These are phyloP conservation scores for Heliconius nattereri DNA, from an alignment of 1,140 invertebrate species.

Conservation along the genomic window DNA sequence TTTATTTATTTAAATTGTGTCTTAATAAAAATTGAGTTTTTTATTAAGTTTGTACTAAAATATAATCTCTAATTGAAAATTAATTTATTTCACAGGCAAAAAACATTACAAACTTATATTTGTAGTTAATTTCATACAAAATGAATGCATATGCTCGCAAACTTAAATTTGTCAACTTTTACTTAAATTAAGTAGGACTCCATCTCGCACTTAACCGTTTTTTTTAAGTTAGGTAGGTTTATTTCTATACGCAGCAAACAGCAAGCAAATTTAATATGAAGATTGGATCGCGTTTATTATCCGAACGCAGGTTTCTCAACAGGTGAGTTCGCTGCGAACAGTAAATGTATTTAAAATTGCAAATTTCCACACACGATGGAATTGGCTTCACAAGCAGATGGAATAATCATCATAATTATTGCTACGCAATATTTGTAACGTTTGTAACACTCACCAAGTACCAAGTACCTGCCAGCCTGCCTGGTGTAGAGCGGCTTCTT, in stretches of 20 bases:
- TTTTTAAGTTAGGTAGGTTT: not conserved
- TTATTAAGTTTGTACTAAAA: too few species aligned
- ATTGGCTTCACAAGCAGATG: constrained; percentile 2
- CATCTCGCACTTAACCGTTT: not conserved
- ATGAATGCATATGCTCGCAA: too few species aligned
- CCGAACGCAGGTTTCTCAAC: constrained; percentile 1
- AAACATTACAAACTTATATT: too few species aligned
- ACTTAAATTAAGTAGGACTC: too few species aligned
- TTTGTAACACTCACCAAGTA: not conserved
- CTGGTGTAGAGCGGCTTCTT: not conserved
- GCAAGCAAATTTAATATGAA: not conserved
- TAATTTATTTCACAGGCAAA: too few species aligned
- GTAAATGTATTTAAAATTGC: constrained; percentile 14
- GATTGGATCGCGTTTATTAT: constrained; percentile 1
- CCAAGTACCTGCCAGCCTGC: too few species aligned
- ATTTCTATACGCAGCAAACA: not conserved
- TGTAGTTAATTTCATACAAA: too few species aligned
- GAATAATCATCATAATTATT: constrained; percentile 16
- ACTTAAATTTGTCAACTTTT: too few species aligned
- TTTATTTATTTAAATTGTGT: not conserved
- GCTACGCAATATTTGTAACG: not conserved
- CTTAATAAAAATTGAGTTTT: too few species aligned
- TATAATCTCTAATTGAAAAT: too few species aligned
- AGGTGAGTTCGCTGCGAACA: not conserved
- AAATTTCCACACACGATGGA: constrained; percentile 10